Conservation (phyloP, 2,888 invertebrate genomes). For the Polietes domitor region DNA sequence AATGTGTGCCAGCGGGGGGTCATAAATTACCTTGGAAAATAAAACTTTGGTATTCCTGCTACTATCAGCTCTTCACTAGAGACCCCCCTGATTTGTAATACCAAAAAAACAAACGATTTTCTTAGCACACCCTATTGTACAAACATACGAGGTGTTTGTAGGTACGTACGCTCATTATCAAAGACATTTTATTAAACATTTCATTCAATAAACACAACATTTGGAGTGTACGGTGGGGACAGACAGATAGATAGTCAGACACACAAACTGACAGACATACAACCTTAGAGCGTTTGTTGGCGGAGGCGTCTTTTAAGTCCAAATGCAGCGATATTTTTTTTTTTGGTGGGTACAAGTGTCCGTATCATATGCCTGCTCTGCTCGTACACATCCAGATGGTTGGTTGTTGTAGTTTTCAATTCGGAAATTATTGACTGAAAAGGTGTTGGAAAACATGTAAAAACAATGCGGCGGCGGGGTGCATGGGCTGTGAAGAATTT, state of each 20-base stretch:
- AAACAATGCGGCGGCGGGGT: no score
- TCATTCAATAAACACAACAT: not conserved
- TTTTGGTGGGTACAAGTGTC: conserved; percentile 54
- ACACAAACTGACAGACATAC: not conserved
- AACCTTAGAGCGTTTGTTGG: conserved; percentile 1
- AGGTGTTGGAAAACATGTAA: conserved; percentile 39
- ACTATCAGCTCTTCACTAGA: no score
- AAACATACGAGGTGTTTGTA: not conserved
- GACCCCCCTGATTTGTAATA: no score
- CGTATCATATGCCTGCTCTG: not conserved
- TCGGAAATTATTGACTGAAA: conserved; percentile 17
- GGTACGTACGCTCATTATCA: not conserved
- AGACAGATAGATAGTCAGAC: not conserved
- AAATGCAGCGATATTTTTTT: conserved; percentile 47
- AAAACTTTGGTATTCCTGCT: no score
- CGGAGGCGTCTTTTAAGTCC: conserved; percentile 59
- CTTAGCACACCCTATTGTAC: no score
- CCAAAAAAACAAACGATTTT: no score
- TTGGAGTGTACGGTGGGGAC: not conserved
- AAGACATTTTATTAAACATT: not conserved
- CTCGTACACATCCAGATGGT: not conserved
- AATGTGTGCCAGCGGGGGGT: no score
- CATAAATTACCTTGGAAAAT: no score
- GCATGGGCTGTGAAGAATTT: conserved; percentile 61
- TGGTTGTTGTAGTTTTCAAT: not conserved